Percentiles rank a stretch among this genome's conserved stretches.
These are phyloP conservation scores for Paralvinella palmiformis DNA, from an alignment of 1,140 invertebrate genomes.

Conservation along the genomic window DNA sequence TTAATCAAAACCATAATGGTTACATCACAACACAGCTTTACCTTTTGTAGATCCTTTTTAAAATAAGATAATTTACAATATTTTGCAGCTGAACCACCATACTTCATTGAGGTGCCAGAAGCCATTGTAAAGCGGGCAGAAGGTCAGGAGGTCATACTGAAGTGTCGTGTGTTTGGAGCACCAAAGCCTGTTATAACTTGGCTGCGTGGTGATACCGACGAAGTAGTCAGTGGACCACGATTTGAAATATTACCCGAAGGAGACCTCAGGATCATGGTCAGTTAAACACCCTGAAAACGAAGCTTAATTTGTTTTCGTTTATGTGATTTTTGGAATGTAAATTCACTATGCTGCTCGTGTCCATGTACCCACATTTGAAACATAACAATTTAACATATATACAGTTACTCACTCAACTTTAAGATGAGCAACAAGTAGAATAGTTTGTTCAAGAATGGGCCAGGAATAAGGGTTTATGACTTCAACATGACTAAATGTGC, in stretches of 20 bases:
- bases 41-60: too few relatives aligned
- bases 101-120: conserved; percentile 76
- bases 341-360: too few relatives aligned
- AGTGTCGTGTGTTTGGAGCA: conserved; percentile 90
- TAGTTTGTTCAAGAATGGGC: too few relatives aligned
- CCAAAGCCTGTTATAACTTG: conserved; percentile 92
- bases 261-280: conserved; percentile 53
- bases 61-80: too few relatives aligned
- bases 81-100: conserved; percentile 65
- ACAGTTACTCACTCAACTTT: too few relatives aligned
- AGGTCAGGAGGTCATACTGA: conserved; percentile 72
- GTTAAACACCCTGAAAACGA: background rate
- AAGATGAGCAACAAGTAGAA: too few relatives aligned
- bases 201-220: conserved; percentile 71
- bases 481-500: too few relatives aligned
- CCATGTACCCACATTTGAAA: too few relatives aligned
- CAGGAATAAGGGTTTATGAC: too few relatives aligned
- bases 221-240: background rate
- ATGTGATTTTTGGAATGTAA: background rate
- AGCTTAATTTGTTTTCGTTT: conserved; percentile 5
- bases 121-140: conserved; percentile 65
- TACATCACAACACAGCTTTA: too few relatives aligned
- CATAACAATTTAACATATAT: too few relatives aligned
- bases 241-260: conserved; percentile 56
- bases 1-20: too few relatives aligned